Evolutionary conservation across 2,888 invertebrate species (phyloP), one percentile per base, ranked within the genome.

Genomic region (Campoletis raptor): DNA sequence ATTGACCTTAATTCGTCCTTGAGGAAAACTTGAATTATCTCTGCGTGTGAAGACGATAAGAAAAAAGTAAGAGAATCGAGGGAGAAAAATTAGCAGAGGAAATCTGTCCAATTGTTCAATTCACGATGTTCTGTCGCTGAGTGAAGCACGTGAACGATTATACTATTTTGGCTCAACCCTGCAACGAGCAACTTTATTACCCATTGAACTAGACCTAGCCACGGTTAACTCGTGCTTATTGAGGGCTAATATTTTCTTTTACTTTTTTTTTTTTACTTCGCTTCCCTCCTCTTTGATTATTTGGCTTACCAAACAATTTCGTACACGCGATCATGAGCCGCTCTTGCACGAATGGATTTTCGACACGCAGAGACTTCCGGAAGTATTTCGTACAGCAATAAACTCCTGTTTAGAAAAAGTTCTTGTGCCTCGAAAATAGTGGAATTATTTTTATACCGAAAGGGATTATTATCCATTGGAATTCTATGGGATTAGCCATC

Each of bases 251-350:
- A 52, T 45, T 79, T 40, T 24, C 37, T 21, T 48, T 37, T 30
- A 30, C 30, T 42, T 45, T 37, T 61, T 61, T 45, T 57, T 64
- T 80, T 21, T 21, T 21, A 12, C 42, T 70, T 30, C 7, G 6
- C 15, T n/a, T 42, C 6, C 18, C 66, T 67, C n/a, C 37, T 21
- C 21, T 54, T 48, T 36, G 42, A 30, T 54, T 57, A 18, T 24
- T 40, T 12, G 48, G n/a, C 48, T 24, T 37, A 67, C 54, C 79
- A 61, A 83, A 73, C 72, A 79, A 85, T 85, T 82, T 85, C 74
- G 79, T 69, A 82, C 85, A 85, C 85, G 85, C 85, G 85, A 85
- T 82, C 73, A 45, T 12, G 83, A 7, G 15, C 30, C 42, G 30
- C 30, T 5, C 15, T 24, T 8, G 83, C 83, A 83, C 79, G 83